Conservation (phyloP, 1,140 invertebrate species). For the Pantala flavescens region DNA sequence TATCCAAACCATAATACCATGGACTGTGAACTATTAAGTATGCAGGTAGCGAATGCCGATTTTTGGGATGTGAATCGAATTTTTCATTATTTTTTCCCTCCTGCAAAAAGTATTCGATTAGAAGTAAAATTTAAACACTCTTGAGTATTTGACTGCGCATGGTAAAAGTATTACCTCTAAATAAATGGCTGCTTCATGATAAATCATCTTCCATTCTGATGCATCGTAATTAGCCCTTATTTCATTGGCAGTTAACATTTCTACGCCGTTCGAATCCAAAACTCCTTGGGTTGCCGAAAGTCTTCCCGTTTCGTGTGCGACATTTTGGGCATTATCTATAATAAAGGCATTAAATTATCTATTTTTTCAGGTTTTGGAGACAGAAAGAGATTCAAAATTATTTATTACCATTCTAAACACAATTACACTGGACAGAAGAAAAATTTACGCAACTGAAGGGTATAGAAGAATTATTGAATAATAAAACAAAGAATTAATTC, state of each 20-base stretch:
- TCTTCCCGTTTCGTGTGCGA: background rate
- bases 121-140: slow-evolving; percentile 11
- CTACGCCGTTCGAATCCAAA: background rate
- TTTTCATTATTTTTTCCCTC: slow-evolving; percentile 90
- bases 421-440: no score
- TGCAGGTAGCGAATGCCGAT: slow-evolving; percentile 70
- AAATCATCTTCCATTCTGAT: slow-evolving; percentile 70
- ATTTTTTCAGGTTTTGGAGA: no score
- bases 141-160: slow-evolving; percentile 22
- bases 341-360: no score
- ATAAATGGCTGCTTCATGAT: slow-evolving; percentile 81
- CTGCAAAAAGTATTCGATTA: slow-evolving; percentile 34
- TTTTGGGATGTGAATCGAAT: slow-evolving; percentile 77
- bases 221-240: background rate
- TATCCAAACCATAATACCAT: slow-evolving; percentile 77
- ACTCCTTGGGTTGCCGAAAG: background rate
- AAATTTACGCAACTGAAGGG: no score
- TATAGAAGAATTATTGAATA: no score
- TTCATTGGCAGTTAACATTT: background rate
- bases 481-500: no score
- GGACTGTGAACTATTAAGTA: slow-evolving; percentile 80
- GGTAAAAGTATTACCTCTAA: slow-evolving; percentile 47
- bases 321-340: background rate
- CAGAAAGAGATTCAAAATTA: no score
- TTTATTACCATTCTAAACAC: no score